Base-by-base conservation (phyloP, 2,113 vertebrate genomes). In the Nyctibius bracteatus region DNA sequence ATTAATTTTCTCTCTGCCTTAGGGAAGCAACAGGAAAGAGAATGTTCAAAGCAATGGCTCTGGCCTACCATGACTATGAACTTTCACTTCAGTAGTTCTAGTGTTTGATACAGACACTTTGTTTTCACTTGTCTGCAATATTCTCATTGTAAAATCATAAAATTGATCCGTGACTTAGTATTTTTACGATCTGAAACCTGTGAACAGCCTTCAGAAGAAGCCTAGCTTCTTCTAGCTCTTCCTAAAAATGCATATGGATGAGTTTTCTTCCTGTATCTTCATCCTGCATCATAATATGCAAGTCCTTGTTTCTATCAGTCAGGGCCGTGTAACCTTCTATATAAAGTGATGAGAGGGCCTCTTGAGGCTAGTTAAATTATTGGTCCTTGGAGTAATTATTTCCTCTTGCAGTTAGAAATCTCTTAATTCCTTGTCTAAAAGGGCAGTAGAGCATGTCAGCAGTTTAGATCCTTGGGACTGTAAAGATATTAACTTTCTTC, bases 41-140 rank as follows among this genome's bases (percentile, higher is more conserved):
- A 55, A 41, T 52, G 14, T 55, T 96, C 51, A 86, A 81, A 91
- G 55, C 43, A 46, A 12, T 22, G 20, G 7, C 1, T 3, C 41
- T 81, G 57, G 44, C 37, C 43, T 81, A 13, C 43, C 8, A 2
- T 72, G 52, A 43, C 63, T 21, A 9, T 67, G 79, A 67, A 61
- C n/a, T 65, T 81, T 31, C 35, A 47, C 41, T 89, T 88, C 44
- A 25, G n/a, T 65, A 83, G 43, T 77, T 86, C 75, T 86, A 10
- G 27, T 47, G 31, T 72, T 92, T 74, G 88, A 41, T 86, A 63
- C n/a, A 92, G 81, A 62, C 27, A 31, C 55, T 91, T 83, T 86
- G 82, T 57, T 93, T 93, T 81, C 95, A 94, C 44, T 94, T 51
- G 74, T 41, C 86, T 74, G 47, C 92, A 81, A 57, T 62, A 44